These are phyloP conservation scores for Zeus faber DNA, from an alignment of 2,113 vertebrate genomes.

Conservation along the genomic window DNA sequence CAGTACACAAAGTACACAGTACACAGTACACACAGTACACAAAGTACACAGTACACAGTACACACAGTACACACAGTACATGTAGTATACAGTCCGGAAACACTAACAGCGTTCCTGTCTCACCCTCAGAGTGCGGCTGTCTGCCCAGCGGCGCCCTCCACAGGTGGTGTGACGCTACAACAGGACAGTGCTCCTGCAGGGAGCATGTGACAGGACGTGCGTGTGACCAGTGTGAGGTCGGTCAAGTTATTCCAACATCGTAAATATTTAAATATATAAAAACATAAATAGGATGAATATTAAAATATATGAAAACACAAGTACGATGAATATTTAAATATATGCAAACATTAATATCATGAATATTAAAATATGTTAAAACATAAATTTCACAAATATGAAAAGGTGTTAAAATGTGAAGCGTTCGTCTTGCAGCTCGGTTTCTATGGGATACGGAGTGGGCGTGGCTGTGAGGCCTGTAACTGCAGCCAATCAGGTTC, in stretches of 20 bases:
- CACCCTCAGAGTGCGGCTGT: constrained; percentile 80
- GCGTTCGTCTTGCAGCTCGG: constrained; percentile 71
- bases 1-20: too few relatives aligned
- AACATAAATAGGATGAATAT: too few relatives aligned
- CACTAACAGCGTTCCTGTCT: not conserved
- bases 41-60: too few relatives aligned
- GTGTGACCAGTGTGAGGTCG: constrained; percentile 89
- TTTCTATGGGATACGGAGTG: constrained; percentile 77
- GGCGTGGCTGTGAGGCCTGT: constrained; percentile 79
- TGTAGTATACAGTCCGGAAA: not conserved
- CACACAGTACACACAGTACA: not conserved
- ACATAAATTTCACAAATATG: too few relatives aligned
- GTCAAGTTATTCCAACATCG: too few relatives aligned
- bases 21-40: too few relatives aligned
- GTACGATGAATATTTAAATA: too few relatives aligned
- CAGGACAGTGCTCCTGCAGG: constrained; percentile 84
- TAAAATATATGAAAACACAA: too few relatives aligned
- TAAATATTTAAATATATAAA: too few relatives aligned
- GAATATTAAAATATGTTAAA: too few relatives aligned
- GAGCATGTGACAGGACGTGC: constrained; percentile 76
- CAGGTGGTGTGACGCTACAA: constrained; percentile 75
- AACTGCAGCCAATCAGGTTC: constrained; percentile 81
- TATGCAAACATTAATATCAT: too few relatives aligned
- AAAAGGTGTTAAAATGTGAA: too few relatives aligned
- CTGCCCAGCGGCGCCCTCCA: constrained; percentile 77